Base-by-base conservation (phyloP, 64 coral and sea anemone species). In the Anthopleura sola region DNA sequence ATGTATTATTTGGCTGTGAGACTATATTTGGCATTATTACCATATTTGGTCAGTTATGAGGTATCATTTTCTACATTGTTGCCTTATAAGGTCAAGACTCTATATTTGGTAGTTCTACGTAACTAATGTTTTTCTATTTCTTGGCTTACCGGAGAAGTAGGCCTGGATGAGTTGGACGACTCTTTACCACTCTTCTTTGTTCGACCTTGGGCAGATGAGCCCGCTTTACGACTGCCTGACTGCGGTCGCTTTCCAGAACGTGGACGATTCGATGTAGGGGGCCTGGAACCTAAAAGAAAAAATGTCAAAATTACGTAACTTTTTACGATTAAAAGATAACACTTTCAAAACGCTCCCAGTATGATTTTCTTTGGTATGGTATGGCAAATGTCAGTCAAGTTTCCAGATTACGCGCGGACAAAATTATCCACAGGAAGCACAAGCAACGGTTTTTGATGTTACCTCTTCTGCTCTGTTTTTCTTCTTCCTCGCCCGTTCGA, bases 101-200 rank as follows among this genome's bases (percentile, higher is more conserved):
- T n/a, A n/a, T n/a, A n/a, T n/a, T n/a, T n/a, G n/a, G n/a, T n/a
- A n/a, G n/a, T n/a, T n/a, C n/a, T n/a, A n/a, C n/a, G n/a, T n/a
- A n/a, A n/a, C n/a, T n/a, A n/a, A n/a, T n/a, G n/a, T 44, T 44
- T 2, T 44, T 44, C 9, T 8, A 8, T 44, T 44, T 44, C 4
- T 44, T 62, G 21, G 24, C 89, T 87, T 34, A 97, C 94, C 90
- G 94, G 88, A 31, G 94, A 97, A 50, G 79, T 86, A 26, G 94
- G 94, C 55, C 94, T 85, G 2, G 94, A 97, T 36, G 93, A 95
- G 55, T 64, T 97, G 32, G 84, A 88, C 3, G 94, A 97, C 29
- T 92, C 90, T 74, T 97, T 97, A 11, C 87, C 94, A 49, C 94
- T 97, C 71, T 93, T 97, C 90, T 97, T 97, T 31, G 68, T 31